These are phyloP conservation scores for Erinaceus europaeus DNA, from an alignment of 2,113 vertebrate genomes.

Conservation along the genomic window DNA sequence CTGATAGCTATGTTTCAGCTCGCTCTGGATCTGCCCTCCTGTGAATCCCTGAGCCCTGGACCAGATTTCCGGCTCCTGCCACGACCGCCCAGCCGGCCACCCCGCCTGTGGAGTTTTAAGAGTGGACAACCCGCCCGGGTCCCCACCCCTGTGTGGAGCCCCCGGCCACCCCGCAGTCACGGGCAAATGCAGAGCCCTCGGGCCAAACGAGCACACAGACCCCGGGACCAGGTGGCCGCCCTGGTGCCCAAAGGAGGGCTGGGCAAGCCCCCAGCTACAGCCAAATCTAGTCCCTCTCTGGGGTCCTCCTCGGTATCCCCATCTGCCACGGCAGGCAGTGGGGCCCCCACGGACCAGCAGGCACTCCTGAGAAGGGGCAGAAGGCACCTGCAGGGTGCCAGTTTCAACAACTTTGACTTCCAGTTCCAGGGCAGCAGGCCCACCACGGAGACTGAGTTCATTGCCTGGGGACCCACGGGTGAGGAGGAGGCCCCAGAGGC, in stretches of 20 bases:
- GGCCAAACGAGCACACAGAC: constrained; percentile 58
- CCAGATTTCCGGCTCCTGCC: constrained; percentile 68
- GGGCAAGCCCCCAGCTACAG: constrained; percentile 30
- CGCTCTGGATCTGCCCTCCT: constrained; percentile 81
- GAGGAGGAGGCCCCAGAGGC: constrained; percentile 80
- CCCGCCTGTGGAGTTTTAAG: constrained; percentile 75
- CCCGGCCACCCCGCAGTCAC: neutral
- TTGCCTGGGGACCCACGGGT: constrained; percentile 84
- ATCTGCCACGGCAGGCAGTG: neutral
- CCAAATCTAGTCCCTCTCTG: constrained; percentile 38
- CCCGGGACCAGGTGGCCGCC: constrained; percentile 57
- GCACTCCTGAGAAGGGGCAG: constrained; percentile 62
- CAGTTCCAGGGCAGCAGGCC: constrained; percentile 66
- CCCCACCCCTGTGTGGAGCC: constrained; percentile 71
- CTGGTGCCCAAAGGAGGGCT: constrained; percentile 55
- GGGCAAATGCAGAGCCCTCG: constrained; percentile 56
- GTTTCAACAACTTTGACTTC: constrained; percentile 48
- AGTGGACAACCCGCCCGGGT: constrained; percentile 62
- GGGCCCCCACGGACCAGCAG: constrained; percentile 37
- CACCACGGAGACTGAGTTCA: constrained; percentile 81
- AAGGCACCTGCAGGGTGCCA: constrained; percentile 69
- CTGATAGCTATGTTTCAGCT: constrained; percentile 88
- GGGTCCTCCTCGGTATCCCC: neutral
- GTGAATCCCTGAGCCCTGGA: constrained; percentile 75
- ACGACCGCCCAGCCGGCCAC: constrained; percentile 69